Evolutionary conservation across 2,113 vertebrate genomes (phyloP), one percentile per base, ranked within the genome.

Genomic region (Neogale vison): DNA sequence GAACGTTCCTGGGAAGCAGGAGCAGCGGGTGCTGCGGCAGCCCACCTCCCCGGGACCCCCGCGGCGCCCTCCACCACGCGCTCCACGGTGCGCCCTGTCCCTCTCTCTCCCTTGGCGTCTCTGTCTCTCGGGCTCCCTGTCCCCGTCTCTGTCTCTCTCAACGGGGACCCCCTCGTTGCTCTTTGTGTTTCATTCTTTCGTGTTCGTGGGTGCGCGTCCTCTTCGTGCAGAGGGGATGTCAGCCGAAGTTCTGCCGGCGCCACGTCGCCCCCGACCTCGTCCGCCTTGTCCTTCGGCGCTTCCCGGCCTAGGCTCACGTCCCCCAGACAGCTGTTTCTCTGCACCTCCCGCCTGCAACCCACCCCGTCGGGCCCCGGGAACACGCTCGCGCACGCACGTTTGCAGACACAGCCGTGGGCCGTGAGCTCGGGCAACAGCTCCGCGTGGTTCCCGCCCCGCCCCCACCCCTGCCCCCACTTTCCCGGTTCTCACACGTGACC

Each of bases 331-430:
- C 72, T 76, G 8, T 8, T 45, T 26, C 42, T 76, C 26, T 45
- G 42, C 26, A 24, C 39, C 42, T 76, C 29, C 17, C 3, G 14
- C 42, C 42, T 17, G 7, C 14, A 29, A 17, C 8, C 13, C 7
- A 17, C 4, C 24, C 24, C 29, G 15, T 7, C 7, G 15, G 39
- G 0, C 39, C 72, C 24, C 1, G 23, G 67, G 34, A 29, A 26
- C 23, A 1, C 1, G 39, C 36, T 7, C 1, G 39, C 17, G 42
- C 3, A 7, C 8, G 34, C 67, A 20, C 3, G 8, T 36, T 26
- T 7, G 24, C 42, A 45, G 24, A 7, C 7, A 7, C 34, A 10
- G 3, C 18, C 3, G 34, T 9, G 1, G 71, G 23, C 72, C 3
- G 20, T 24, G 21, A 39, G 36, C 36, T 26, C 8, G 1, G 26